Conservation (phyloP, 2,797 vertebrate species). For the Etheostoma nigrum region DNA sequence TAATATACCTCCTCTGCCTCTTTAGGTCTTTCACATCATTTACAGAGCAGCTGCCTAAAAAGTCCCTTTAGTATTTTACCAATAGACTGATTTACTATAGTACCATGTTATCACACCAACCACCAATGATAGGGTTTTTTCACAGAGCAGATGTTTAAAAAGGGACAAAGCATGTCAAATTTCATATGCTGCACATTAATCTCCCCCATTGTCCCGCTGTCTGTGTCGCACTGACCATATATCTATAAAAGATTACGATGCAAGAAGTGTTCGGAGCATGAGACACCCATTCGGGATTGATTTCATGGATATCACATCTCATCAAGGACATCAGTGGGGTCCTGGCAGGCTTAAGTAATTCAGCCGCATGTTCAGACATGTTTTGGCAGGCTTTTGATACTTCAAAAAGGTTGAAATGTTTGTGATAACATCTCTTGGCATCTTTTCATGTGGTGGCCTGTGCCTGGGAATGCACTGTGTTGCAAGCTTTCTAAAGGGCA, state of each 20-base stretch:
- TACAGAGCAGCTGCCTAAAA: conserved; percentile 31
- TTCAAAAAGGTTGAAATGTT: conserved; percentile 79
- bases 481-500: conserved; percentile 71
- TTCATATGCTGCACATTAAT: conserved; percentile 50
- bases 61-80: conserved; percentile 49
- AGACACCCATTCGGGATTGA: conserved; percentile 68
- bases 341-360: conserved; percentile 67
- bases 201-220: conserved; percentile 43
- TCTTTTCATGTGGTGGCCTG: conserved; percentile 67
- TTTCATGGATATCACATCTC: conserved; percentile 76
- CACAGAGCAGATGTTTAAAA: conserved; percentile 60
- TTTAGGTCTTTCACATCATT: conserved; percentile 31
- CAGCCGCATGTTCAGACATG: conserved; percentile 72
- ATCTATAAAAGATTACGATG: conserved; percentile 72
- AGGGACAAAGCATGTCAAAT: conserved; percentile 54
- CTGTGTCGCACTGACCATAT: conserved; percentile 58
- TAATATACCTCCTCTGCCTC: conserved; percentile 2
- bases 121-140: conserved; percentile 63
- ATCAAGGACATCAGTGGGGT: conserved; percentile 73
- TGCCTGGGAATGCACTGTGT: conserved; percentile 44
- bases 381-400: conserved; percentile 73
- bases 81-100: conserved; percentile 51
- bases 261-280: conserved; percentile 42
- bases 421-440: conserved; percentile 77
- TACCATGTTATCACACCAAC: conserved; percentile 49